phyloP scores from a whole-genome alignment of 2,797 vertebrate genomes.

The Crenichthys baileyi region DNA sequence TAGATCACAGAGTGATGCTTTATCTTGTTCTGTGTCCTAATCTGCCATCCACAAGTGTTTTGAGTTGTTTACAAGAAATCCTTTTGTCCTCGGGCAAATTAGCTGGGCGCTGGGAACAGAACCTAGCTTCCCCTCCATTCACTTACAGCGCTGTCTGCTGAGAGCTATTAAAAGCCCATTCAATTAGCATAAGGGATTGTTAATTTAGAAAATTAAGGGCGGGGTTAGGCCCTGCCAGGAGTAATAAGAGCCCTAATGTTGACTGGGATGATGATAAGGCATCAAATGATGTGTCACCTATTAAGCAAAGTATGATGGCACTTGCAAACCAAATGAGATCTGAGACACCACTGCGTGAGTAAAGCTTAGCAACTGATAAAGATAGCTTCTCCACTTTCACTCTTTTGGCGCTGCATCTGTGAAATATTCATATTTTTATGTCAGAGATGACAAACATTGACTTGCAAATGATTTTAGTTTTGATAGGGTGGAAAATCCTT shows the following conservation, averaged over 20 bases:
- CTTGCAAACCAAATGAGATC: constrained; percentile 49
- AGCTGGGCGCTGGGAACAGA: constrained; percentile 3
- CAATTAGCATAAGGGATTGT: constrained; percentile 65
- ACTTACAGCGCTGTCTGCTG: constrained; percentile 43
- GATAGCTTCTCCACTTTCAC: constrained; percentile 14
- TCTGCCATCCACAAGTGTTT: constrained; percentile 25
- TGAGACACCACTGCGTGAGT: constrained; percentile 22
- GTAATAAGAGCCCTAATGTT: constrained; percentile 56
- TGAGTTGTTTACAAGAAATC: constrained; percentile 20
- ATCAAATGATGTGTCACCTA: constrained; percentile 47
- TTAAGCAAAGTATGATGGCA: constrained; percentile 23
- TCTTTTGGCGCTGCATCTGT: constrained; percentile 20
- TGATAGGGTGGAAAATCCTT: constrained; percentile 53
- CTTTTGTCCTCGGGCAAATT: constrained; percentile 13
- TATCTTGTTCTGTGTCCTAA: constrained; percentile 10
- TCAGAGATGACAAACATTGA: constrained; percentile 22
- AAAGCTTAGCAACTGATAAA: background rate
- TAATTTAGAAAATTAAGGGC: constrained; percentile 69
- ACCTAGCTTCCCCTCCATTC: constrained; percentile 21
- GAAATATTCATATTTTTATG: constrained; percentile 27
- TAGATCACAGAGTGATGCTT: background rate
- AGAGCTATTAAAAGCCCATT: constrained; percentile 70
- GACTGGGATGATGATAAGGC: constrained; percentile 61
- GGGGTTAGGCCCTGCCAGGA: constrained; percentile 52
- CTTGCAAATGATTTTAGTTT: constrained; percentile 25